phyloP scores from a whole-genome alignment of 2,113 vertebrate species.

The Zootoca vivipara region DNA sequence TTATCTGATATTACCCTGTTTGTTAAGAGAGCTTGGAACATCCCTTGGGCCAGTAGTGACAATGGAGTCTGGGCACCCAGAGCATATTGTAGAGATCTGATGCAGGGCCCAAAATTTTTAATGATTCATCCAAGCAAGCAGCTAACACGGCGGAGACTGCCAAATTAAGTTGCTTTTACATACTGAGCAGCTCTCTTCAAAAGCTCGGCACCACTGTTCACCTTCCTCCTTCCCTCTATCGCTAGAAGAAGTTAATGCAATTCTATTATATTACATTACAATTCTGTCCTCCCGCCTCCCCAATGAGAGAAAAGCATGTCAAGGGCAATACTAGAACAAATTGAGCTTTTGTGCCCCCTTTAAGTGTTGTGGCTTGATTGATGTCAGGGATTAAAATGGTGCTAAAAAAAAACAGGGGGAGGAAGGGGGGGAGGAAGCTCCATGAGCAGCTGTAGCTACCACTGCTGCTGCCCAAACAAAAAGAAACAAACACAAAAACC shows the following conservation, averaged over 20 bases:
- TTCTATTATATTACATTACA: conserved; percentile 27
- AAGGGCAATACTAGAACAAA: conserved; percentile 25
- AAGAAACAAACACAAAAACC: conserved; percentile 32
- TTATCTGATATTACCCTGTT: neutral
- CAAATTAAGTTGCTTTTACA: conserved; percentile 6
- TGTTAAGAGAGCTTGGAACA: neutral
- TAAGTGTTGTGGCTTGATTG: conserved; percentile 10
- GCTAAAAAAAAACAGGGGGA: neutral
- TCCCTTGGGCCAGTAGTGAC: neutral
- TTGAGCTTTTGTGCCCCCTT: conserved; percentile 6
- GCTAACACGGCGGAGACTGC: neutral
- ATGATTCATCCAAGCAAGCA: neutral
- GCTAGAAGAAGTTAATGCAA: neutral
- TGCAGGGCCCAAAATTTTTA: neutral
- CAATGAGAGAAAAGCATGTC: conserved; percentile 18
- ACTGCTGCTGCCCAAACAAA: conserved; percentile 7
- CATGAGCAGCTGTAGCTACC: neutral
- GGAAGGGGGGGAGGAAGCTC: conserved; percentile 13
- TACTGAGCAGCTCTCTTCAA: conserved; percentile 1
- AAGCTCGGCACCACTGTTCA: neutral
- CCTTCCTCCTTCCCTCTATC: neutral
- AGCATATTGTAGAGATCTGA: too few species aligned
- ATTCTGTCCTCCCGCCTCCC: neutral
- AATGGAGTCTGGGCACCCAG: neutral
- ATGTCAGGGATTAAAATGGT: conserved; percentile 18